Base-by-base conservation (phyloP, 2,797 vertebrate species). In the Acanthurus lineatus region DNA sequence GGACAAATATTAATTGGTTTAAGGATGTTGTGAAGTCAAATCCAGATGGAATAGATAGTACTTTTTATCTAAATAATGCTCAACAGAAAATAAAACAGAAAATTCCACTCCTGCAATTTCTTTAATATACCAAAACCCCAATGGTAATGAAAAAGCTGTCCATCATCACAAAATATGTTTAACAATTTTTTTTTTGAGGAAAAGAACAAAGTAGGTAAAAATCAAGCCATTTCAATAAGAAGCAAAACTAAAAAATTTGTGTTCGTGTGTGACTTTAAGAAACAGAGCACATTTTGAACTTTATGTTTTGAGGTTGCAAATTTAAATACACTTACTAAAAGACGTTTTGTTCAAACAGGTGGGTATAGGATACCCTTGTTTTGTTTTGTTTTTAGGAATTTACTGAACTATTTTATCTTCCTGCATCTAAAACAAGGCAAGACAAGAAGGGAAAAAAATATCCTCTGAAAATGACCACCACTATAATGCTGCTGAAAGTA, bases 81-180 rank as follows among this genome's bases (percentile, higher is more conserved):
- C 9, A 40, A 40, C 38, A 40, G 38, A 40, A 28, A 28, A 28
- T 28, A 28, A 28, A 28, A 28, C 2, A 28, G 28, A 10, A 4
- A 63, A 73, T 64, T 63, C 14, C 42, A 71, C n/a, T 35, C 40
- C 38, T 53, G 14, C 45, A 10, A 5, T 56, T 69, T 48, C 6
- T 11, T 54, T 25, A 54, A 35, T 45, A 2, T 10, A 47, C 6
- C 22, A 10, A 56, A 40, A 58, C 20, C 11, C 11, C 5, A 22
- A 12, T 3, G 17, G 22, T 17, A 44, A 61, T 28, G 11, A 32
- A 20, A 42, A 54, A 49, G 14, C 38, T 4, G 6, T 38, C 22
- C 0, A 1, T 63, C 48, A 47, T 15, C 52, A 47, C 4, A 3
- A 19, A 63, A 17, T 9, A 35, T 6, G 38, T 7, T 40, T 40